These are phyloP conservation scores for Odontocolon sp. DNA, from an alignment of 2,888 invertebrate genomes.

Conservation along the genomic window DNA sequence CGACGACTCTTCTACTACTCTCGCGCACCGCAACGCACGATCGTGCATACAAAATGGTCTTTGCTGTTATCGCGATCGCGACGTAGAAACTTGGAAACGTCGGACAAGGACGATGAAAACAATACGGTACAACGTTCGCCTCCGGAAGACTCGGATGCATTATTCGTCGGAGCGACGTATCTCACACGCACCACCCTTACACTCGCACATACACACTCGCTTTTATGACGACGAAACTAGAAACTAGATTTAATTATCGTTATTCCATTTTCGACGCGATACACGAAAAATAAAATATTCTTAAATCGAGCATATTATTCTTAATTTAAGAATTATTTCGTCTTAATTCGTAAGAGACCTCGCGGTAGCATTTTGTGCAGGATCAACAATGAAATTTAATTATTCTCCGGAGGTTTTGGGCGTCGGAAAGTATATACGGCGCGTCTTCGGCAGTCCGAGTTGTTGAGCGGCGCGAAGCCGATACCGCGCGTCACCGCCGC, in stretches of 20 bases:
- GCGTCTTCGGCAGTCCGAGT: too few species aligned
- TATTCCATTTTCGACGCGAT: too few species aligned
- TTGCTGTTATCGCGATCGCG: constrained; percentile 44
- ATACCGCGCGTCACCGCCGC: too few species aligned
- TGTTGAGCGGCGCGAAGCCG: constrained; percentile 52
- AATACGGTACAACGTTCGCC: constrained; percentile 45
- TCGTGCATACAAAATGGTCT: constrained; percentile 36
- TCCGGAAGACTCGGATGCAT: constrained; percentile 56
- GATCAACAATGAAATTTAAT: constrained; percentile 59
- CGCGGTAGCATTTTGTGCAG: too few species aligned
- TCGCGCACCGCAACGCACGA: too few species aligned
- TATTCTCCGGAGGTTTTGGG: constrained; percentile 53
- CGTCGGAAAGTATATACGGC: constrained; percentile 39
- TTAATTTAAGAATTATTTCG: too few species aligned
- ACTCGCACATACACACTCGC: too few species aligned
- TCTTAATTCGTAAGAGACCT: too few species aligned
- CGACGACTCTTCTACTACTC: neutral
- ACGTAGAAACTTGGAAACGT: constrained; percentile 43
- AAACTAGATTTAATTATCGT: too few species aligned
- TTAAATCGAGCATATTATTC: too few species aligned
- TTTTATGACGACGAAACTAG: too few species aligned
- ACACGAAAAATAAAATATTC: constrained; percentile 12
- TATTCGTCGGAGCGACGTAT: neutral
- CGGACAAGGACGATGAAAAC: constrained; percentile 43
- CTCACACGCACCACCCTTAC: too few species aligned